Percentiles rank a stretch among this genome's conserved stretches.
Evolutionary conservation across 2,113 vertebrate species (phyloP).

Genomic region (Phocoena phocoena): DNA sequence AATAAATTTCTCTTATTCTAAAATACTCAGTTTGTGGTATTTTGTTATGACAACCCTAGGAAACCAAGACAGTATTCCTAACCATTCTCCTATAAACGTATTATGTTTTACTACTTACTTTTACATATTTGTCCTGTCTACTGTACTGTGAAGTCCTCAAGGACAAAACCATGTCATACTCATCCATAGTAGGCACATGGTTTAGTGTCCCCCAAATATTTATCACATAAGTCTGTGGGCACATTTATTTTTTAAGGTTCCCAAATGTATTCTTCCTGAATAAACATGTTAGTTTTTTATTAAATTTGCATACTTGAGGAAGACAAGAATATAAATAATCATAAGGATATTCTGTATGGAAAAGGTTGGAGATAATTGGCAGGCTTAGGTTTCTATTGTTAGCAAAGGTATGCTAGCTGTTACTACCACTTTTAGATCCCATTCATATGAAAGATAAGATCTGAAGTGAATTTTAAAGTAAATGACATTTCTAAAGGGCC

Average conservation of each 20-base stretch:
- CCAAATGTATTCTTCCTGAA: background rate
- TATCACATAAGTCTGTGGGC: background rate
- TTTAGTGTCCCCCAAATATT: background rate
- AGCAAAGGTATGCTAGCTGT: conserved; percentile 21
- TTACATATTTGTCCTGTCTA: background rate
- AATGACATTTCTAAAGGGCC: conserved; percentile 26
- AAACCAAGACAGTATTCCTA: conserved; percentile 3
- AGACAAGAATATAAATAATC: conserved; percentile 31
- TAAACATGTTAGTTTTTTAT: conserved; percentile 1
- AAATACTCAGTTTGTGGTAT: background rate
- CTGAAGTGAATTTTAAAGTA: conserved; percentile 50
- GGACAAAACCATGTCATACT: background rate
- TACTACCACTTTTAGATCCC: conserved; percentile 17
- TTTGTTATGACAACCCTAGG: background rate
- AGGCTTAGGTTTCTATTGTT: conserved; percentile 17
- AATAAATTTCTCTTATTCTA: background rate
- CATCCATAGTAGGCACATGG: background rate
- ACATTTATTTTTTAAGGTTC: conserved; percentile 16
- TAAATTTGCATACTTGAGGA: background rate
- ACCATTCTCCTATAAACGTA: background rate
- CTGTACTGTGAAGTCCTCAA: background rate
- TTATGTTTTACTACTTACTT: conserved; percentile 6
- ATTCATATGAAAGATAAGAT: conserved; percentile 11
- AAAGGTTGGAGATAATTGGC: background rate
- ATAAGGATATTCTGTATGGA: background rate